Evolutionary conservation across 2,797 vertebrate genomes (phyloP), one percentile per base, ranked within the genome.

Genomic region (Odontamblyopus lacepedii): DNA sequence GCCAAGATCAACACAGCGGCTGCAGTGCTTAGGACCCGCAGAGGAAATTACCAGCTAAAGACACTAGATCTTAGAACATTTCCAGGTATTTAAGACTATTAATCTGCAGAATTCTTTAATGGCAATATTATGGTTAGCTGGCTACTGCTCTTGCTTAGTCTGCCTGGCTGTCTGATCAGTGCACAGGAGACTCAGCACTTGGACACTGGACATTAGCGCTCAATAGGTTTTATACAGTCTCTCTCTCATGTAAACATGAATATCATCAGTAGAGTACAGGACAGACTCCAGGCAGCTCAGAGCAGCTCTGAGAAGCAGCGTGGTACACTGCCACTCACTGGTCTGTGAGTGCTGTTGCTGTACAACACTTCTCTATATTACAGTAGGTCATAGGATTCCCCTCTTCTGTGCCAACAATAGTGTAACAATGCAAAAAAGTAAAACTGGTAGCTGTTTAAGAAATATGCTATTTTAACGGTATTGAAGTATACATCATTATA

Each of bases 311-410:
- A 16, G 16, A 53, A 15, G 74, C 19, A 84, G 87, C 88, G 91
- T 90, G 86, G 83, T 85, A 91, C 88, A 93, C 91, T 93, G 92
- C 91, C 92, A 91, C 92, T 85, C 86, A 75, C 92, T 92, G 92
- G 91, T 79, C 79, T 90, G 61, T 63, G 65, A 75, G 87, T 71
- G 88, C 82, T 83, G 90, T 89, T 91, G 89, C 91, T 80, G 59
- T 56, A 30, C 41, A 56, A 41, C 71, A 29, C 75, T 55, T 55
- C 18, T 26, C 11, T 57, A 62, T 60, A 60, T 60, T n/a, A 5
- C 5, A 29, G 73, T 12, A 35, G 30, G 61, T 32, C 35, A 41
- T 76, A 0, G 7, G 16, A 1, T 35, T 29, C 53, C 23, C 23
- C 23, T 51, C 6, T 29, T 41, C 1, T 69, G 23, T 38, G 6